Percentiles rank a stretch among this genome's conserved stretches.
phyloP scores from a whole-genome alignment of 1,140 invertebrate genomes.

The Trichomalopsis sarcophagae region DNA sequence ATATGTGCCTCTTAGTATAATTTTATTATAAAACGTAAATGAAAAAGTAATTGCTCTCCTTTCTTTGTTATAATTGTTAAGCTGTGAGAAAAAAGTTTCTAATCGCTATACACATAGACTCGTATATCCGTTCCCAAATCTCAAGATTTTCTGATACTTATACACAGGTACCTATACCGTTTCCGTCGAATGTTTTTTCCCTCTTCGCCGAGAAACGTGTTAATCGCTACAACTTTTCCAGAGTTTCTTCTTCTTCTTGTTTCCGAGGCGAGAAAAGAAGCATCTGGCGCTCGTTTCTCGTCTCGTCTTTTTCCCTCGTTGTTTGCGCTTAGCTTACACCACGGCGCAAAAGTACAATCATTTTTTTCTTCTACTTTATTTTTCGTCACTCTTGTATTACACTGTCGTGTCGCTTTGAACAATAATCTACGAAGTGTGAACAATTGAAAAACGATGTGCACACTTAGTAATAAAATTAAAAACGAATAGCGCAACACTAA shows the following conservation, averaged over 20 bases:
- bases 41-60: too few species aligned
- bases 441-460: background rate
- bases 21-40: too few species aligned
- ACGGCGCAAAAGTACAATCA: background rate
- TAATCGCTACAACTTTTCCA: background rate
- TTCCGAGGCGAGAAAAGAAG: background rate
- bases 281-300: background rate
- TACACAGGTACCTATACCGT: background rate
- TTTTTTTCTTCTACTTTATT: background rate
- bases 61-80: background rate
- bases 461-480: background rate
- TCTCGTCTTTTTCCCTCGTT: background rate
- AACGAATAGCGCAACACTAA: background rate
- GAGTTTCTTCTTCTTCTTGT: background rate
- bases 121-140: background rate
- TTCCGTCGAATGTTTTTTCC: background rate
- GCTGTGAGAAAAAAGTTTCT: background rate
- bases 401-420: background rate
- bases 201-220: background rate
- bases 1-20: background rate
- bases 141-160: background rate
- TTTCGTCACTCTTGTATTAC: background rate
- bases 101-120: conserved; percentile 41
- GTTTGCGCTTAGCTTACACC: background rate
- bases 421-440: background rate